Conservation (phyloP, 2,888 invertebrate genomes). For the Drosophila mettleri region DNA sequence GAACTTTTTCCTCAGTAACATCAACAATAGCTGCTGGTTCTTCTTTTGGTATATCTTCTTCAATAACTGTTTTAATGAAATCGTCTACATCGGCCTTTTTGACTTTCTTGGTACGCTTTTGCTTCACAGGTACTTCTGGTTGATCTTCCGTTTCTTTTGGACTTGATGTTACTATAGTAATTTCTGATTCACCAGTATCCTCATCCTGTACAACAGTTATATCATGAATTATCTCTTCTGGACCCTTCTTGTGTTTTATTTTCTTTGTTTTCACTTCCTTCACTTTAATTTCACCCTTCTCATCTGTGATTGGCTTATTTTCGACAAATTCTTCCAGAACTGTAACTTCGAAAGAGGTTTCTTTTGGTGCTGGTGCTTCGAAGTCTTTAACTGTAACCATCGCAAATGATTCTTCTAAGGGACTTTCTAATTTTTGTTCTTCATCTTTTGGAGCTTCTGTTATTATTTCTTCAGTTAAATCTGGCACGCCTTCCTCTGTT, state of each 20-base stretch:
- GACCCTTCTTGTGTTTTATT: slow-evolving; percentile 83
- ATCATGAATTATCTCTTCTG: slow-evolving; percentile 84
- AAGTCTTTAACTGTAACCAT: slow-evolving; percentile 62
- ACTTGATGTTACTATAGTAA: slow-evolving; percentile 77
- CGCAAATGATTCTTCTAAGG: slow-evolving; percentile 37
- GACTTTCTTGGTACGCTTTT: slow-evolving; percentile 71
- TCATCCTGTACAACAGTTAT: slow-evolving; percentile 85
- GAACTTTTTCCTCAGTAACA: slow-evolving; percentile 64
- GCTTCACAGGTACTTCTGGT: slow-evolving; percentile 53
- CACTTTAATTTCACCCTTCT: slow-evolving; percentile 81
- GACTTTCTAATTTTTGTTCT: slow-evolving; percentile 23
- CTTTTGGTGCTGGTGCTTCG: slow-evolving; percentile 44
- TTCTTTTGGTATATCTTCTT: slow-evolving; percentile 77
- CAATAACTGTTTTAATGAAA: slow-evolving; percentile 76
- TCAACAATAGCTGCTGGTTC: slow-evolving; percentile 71
- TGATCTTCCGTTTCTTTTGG: slow-evolving; percentile 43
- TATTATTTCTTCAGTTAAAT: slow-evolving; percentile 50
- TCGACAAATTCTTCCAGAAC: slow-evolving; percentile 79
- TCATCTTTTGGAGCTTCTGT: slow-evolving; percentile 32
- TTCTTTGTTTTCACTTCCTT: slow-evolving; percentile 82
- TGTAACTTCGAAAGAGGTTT: slow-evolving; percentile 59
- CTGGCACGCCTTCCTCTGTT: slow-evolving; percentile 53
- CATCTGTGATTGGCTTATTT: slow-evolving; percentile 73
- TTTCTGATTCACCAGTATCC: slow-evolving; percentile 83
- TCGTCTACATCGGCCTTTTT: slow-evolving; percentile 77